Base-by-base conservation (phyloP, 2,888 invertebrate genomes). In the Nipponacmea schrenckii region DNA sequence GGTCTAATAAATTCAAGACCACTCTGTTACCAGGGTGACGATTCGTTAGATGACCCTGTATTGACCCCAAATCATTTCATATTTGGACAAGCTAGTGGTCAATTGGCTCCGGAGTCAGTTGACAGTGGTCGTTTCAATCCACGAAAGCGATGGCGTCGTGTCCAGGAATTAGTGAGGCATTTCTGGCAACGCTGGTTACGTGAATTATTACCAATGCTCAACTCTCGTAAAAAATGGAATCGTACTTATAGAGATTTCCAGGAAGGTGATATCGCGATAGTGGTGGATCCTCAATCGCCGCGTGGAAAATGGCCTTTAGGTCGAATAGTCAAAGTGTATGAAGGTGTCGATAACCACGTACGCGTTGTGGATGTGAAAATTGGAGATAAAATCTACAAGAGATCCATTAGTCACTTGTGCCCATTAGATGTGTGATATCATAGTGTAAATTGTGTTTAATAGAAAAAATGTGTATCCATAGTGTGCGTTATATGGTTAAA, bases 21-120 rank as follows among this genome's bases (percentile, higher is more conserved):
- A 24, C 64, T 74, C 24, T 71, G 68, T 10, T 64, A 74, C 62
- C 67, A 68, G 24, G 48, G 44, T 31, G 24, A 50, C 7, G 74
- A 74, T 68, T 44, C 64, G 1, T 39, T 50, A 24, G 74, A 74
- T 62, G 62, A 50, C n/a, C 44, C 62, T 26, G 65, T 70, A 24
- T 31, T 74, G 20, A 70, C 73, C 12, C 73, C 70, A 62, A 67
- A 62, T 67, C 70, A 73, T 67, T 70, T 73, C 45, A 24, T 74
- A 44, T 46, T 50, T 14, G 70, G 45, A 56, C 39, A 64, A 44
- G 56, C 63, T 24, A 48, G 62, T 27, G n/a, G n/a, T 15, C 31
- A 17, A 20, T 50, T 67, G 24, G 20, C 67, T 5, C 71, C 66
- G n/a, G 69, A 44, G 17, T 20, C n/a, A 7, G 66, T 62, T 24